Evolutionary conservation across 2,113 vertebrate genomes (phyloP).

Genomic region (Candoia aspera): DNA sequence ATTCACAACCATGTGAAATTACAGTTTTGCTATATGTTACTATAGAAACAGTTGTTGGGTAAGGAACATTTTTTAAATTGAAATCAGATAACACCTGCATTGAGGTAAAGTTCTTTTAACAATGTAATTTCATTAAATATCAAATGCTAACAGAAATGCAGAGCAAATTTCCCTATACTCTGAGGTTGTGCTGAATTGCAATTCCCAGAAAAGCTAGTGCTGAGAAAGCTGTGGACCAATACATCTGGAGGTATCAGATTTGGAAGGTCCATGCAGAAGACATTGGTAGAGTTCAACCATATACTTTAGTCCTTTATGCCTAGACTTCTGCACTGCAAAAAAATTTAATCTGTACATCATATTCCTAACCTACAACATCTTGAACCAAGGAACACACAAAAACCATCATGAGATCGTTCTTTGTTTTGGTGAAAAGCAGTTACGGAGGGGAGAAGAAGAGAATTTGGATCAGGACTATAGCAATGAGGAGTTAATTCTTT

Average conservation of each 20-base stretch:
- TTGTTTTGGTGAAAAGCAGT: neutral
- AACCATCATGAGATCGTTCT: neutral
- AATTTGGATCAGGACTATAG: neutral
- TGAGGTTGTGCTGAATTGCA: neutral
- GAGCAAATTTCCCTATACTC: neutral
- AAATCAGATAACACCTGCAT: neutral
- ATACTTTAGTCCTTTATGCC: neutral
- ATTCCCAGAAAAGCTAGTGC: neutral
- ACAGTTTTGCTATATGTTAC: conserved; percentile 1
- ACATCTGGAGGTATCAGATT: neutral
- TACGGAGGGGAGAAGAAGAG: too few species aligned
- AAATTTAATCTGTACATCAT: neutral
- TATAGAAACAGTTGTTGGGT: conserved; percentile 27
- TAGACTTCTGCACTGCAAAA: neutral
- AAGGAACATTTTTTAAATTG: neutral
- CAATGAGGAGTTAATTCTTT: neutral
- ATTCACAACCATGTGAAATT: conserved; percentile 8
- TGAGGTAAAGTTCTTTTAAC: neutral
- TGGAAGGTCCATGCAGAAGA: neutral
- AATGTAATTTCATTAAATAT: neutral
- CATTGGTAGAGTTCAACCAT: neutral
- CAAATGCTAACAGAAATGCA: neutral
- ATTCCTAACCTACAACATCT: neutral
- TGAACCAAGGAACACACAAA: neutral
- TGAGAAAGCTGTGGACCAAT: neutral